Evolutionary conservation across 2,797 vertebrate genomes (phyloP).

Genomic region (Rhinatrema bivittatum): DNA sequence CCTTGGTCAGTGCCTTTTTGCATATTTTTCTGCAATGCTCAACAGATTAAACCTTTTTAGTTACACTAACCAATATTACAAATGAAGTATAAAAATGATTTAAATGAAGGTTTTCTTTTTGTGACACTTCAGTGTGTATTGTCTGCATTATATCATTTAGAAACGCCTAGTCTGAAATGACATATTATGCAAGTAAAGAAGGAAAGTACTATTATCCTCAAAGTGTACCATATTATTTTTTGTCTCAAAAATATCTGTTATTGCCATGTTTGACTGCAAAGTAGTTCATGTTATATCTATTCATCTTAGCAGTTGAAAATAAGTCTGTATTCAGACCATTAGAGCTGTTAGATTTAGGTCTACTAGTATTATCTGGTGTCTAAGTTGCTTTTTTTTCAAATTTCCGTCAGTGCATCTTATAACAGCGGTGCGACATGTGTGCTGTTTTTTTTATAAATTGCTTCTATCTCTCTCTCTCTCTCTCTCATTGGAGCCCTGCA

Average conservation of each 20-base stretch:
- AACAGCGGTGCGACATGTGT: too few species aligned
- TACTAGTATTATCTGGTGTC: too few species aligned
- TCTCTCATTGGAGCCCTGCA: too few species aligned
- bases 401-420: too few species aligned
- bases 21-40: constrained; percentile 20
- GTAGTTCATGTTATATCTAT: constrained; percentile 28
- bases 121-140: neutral
- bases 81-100: neutral
- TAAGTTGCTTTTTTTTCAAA: too few species aligned
- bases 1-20: constrained; percentile 29
- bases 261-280: constrained; percentile 30
- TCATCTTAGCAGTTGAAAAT: constrained; percentile 31
- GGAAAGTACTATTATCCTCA: too few species aligned
- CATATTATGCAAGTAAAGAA: too few species aligned
- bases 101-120: too few species aligned
- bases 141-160: constrained; percentile 20
- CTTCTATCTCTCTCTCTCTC: too few species aligned
- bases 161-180: constrained; percentile 12
- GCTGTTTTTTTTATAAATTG: too few species aligned
- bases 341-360: constrained; percentile 31
- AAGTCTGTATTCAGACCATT: constrained; percentile 36
- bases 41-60: constrained; percentile 23
- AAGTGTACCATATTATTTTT: constrained; percentile 6
- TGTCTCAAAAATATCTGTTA: constrained; percentile 19
- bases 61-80: neutral